Base-by-base conservation (phyloP, 2,888 invertebrate species). In the Dusona sp. region DNA sequence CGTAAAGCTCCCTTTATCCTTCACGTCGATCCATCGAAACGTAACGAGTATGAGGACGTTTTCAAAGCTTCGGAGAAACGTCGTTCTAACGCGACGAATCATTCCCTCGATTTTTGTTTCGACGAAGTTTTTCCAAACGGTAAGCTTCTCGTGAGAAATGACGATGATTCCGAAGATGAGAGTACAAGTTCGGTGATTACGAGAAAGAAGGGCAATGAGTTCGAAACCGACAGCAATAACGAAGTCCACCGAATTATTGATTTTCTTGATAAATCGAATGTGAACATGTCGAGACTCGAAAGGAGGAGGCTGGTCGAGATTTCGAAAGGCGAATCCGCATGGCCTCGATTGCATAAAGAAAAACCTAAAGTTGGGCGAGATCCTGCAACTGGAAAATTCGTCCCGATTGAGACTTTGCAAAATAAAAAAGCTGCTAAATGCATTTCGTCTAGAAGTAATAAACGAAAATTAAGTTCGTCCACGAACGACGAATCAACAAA, bases 51-150 rank as follows among this genome's bases (percentile, higher is more conserved):
- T 45, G 85, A 91, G 0, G 78, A 36, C 36, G 25, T 85, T 73
- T 75, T 45, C 13, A 64, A 72, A 36, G 16, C 73, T 19, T 45
- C 19, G 65, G 54, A 38, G 22, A 74, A 51, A 25, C 68, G 79
- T 36, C 81, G 54, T 70, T 70, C 36, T 11, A 61, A 79, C 42
- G 11, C 54, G 11, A 29, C 54, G 11, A 51, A 67, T 9, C 19
- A 65, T 25, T 54, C 65, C 29, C 38, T 29, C 72, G 85, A 90
- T 82, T 92, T 92, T 88, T 89, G 86, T 70, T 94, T 94, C 81
- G 85, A 90, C 68, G 88, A 91, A 70, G 88, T 89, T 33, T 48
- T 86, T 4, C 73, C 89, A 2, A 87, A 90, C 79, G 94, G 94
- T 2, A 91, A 89, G 87, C 86, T 93, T 51, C 61, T 85, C 0